phyloP scores from a whole-genome alignment of 2,797 vertebrate species.

The Melanotaenia pygmaea region DNA sequence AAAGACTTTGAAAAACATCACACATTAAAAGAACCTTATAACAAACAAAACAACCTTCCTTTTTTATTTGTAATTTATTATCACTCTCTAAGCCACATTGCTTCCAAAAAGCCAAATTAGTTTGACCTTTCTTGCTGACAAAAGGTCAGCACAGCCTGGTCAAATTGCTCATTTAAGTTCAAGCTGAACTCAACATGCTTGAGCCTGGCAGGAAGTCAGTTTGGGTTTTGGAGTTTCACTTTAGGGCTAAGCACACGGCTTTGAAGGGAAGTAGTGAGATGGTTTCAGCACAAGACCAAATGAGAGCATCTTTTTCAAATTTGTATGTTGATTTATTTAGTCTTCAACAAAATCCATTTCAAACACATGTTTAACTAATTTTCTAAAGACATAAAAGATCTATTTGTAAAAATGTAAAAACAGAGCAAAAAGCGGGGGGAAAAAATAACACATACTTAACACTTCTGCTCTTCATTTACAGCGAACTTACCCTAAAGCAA shows the following conservation, averaged over 20 bases:
- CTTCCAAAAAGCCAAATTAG: background rate
- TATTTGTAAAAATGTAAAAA: background rate
- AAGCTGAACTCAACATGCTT: background rate
- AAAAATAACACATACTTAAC: background rate
- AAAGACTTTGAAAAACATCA: background rate
- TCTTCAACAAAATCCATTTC: background rate
- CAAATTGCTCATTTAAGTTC: background rate
- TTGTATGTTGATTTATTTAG: background rate
- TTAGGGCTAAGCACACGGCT: background rate
- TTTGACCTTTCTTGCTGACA: slow-evolving; percentile 1
- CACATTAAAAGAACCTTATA: background rate
- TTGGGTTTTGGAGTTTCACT: background rate
- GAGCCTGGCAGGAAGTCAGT: background rate
- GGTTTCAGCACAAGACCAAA: background rate
- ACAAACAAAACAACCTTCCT: background rate
- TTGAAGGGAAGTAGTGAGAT: background rate
- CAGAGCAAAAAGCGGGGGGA: background rate
- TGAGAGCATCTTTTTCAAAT: background rate
- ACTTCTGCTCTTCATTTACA: background rate
- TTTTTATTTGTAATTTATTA: background rate
- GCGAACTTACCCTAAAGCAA: background rate
- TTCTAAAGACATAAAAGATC: background rate
- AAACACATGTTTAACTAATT: background rate
- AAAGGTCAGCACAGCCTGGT: background rate
- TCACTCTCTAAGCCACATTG: background rate